phyloP scores from a whole-genome alignment of 30 jellyfish, hydroid and myxozoan genomes.

The Phacellophora camtschatica region DNA sequence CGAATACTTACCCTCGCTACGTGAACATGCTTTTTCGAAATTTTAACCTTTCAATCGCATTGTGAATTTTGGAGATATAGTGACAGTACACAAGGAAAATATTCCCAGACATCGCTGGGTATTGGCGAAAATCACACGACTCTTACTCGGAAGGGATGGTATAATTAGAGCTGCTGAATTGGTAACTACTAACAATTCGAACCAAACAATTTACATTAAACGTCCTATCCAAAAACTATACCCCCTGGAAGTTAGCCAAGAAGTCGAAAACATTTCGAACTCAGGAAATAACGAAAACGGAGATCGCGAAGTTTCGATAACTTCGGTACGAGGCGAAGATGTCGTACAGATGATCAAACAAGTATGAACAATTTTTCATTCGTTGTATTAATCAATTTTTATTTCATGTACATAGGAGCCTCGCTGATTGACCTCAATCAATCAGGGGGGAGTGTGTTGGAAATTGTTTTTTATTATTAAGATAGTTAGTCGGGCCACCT shows the following conservation, averaged over 20 bases:
- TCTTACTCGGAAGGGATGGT: slow-evolving; percentile 7
- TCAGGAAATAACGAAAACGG: neutral
- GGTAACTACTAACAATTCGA: neutral
- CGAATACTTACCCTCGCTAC: neutral
- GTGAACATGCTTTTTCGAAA: neutral
- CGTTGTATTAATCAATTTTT: neutral
- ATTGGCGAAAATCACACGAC: neutral
- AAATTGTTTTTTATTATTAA: neutral
- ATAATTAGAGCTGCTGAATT: neutral
- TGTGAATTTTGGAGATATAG: neutral
- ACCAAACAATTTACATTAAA: neutral
- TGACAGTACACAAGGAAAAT: neutral
- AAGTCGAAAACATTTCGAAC: neutral
- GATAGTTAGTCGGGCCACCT: neutral
- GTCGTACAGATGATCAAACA: neutral
- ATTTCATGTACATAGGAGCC: neutral
- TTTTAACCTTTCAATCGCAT: neutral
- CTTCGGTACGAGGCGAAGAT: neutral
- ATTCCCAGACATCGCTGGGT: neutral
- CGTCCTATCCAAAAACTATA: neutral
- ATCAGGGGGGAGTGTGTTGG: neutral
- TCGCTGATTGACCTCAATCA: neutral
- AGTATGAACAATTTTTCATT: neutral
- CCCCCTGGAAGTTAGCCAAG: neutral
- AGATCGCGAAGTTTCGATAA: neutral